Percentiles rank a stretch among this genome's conserved stretches.
phyloP scores from a whole-genome alignment of 2,797 vertebrate species.

The Danio kyathit region DNA sequence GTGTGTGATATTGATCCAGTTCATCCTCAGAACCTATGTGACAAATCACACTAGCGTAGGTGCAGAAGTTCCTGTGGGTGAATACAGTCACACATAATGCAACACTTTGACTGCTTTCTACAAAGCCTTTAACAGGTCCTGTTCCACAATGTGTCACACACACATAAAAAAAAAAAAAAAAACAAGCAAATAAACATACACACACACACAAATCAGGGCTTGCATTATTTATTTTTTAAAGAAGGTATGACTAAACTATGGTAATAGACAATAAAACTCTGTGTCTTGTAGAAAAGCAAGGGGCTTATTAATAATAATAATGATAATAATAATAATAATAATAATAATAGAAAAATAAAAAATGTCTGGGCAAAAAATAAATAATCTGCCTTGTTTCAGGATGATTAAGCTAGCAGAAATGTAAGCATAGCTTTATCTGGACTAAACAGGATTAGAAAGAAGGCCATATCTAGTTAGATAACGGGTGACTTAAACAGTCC shows the following conservation, averaged over 20 bases:
- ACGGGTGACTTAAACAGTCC: conserved; percentile 55
- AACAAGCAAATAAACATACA: not conserved
- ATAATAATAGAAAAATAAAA: conserved; percentile 49
- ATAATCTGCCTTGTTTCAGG: conserved; percentile 64
- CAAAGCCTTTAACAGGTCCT: conserved; percentile 70
- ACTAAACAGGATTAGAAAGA: conserved; percentile 53
- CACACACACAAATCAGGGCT: conserved; percentile 69
- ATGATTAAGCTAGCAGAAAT: conserved; percentile 65
- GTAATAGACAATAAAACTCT: conserved; percentile 58
- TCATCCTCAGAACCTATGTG: not conserved
- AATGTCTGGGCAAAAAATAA: not conserved
- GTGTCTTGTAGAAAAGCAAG: conserved; percentile 62
- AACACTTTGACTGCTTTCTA: conserved; percentile 68
- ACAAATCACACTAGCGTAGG: conserved; percentile 12
- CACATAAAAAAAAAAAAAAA: not conserved
- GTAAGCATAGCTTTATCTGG: conserved; percentile 55
- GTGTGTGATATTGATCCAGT: conserved; percentile 10
- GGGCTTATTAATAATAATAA: conserved; percentile 52
- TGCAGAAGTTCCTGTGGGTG: conserved; percentile 17
- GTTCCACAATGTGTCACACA: conserved; percentile 68
- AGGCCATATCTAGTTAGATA: conserved; percentile 57
- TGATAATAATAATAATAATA: conserved; percentile 43
- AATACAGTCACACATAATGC: conserved; percentile 52
- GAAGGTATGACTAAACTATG: conserved; percentile 66
- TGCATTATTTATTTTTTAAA: conserved; percentile 72